A percentile compares a stretch with the other conserved stretches of the same genome.
These are phyloP conservation scores for Odontophorus gujanensis DNA, from an alignment of 2,113 vertebrate genomes.

Conservation along the genomic window DNA sequence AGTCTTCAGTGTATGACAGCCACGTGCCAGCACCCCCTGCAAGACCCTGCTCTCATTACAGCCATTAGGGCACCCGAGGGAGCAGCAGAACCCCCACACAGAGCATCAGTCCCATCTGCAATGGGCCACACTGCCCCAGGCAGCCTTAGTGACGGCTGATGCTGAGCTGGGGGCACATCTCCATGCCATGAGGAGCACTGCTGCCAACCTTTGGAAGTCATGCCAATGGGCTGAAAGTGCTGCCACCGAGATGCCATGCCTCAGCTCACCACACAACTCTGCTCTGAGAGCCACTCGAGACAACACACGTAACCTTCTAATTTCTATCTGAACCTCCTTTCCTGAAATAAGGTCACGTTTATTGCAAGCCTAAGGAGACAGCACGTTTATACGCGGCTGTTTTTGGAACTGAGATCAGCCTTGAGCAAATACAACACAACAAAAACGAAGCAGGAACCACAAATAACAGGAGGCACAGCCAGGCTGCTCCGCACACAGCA, in stretches of 20 bases:
- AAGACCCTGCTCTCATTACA: neutral
- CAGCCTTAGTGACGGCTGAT: neutral
- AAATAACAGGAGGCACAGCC: neutral
- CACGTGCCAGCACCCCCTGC: fast-evolving
- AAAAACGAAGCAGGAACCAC: neutral
- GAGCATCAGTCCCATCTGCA: neutral
- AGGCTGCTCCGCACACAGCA: neutral
- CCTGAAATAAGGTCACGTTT: neutral
- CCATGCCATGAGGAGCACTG: neutral
- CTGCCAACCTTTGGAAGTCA: neutral
- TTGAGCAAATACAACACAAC: neutral
- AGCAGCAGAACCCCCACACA: neutral
- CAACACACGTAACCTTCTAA: neutral
- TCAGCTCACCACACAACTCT: neutral
- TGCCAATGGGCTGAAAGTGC: neutral
- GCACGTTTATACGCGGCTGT: fast-evolving
- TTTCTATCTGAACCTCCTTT: neutral
- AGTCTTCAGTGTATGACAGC: fast-evolving
- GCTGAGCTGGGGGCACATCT: neutral
- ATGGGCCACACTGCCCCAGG: neutral
- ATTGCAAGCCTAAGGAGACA: neutral
- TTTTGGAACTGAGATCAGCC: neutral
- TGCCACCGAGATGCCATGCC: neutral
- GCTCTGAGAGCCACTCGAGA: neutral
- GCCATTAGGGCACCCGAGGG: neutral